Evolutionary conservation across 2,113 vertebrate genomes (phyloP), one percentile per base, ranked within the genome.

Genomic region (Cryptoleucopteryx plumbea): DNA sequence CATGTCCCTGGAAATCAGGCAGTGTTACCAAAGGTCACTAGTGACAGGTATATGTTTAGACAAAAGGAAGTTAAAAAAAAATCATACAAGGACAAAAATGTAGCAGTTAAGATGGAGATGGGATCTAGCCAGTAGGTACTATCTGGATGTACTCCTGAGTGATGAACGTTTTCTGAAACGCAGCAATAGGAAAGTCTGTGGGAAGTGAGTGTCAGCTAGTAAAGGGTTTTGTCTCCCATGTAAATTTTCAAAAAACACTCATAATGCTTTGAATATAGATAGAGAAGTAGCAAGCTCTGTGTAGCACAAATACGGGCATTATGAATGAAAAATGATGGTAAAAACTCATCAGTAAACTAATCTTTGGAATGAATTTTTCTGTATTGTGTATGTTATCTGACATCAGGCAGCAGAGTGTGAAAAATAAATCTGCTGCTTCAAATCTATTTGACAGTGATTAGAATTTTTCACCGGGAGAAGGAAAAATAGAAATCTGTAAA

Each of bases 271-370:
- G 83, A 82, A 29, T 67, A 48, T 36, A 55, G 32, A 42, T 42
- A 11, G 74, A 56, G 36, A 63, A 74, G 21, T 36, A n/a, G 59
- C 53, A 78, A 16, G 23, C 9, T 17, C 52, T 23, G 31, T 43
- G 85, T 68, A 79, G 86, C 72, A 58, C 68, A 92, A 83, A 86
- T 50, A 27, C 0, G 0, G 47, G 61, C 68, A 82, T 96, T 88
- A 71, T 53, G 52, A 89, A 84, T 96, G 86, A 95, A 84, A 96
- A 95, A 79, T 43, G 36, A 32, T 68, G 53, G 53, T 67, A 79
- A 82, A 95, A 95, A 66, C 85, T 83, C 82, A 95, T 86, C 80
- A 95, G 80, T 81, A 94, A 93, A 88, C 90, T 96, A 84, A 95
- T 95, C 80, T 92, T 71, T 34, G 68, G 79, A 96, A 91, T 80